Base-by-base conservation (phyloP, 1,140 invertebrate genomes). In the Caenorhabditis inopinata region DNA sequence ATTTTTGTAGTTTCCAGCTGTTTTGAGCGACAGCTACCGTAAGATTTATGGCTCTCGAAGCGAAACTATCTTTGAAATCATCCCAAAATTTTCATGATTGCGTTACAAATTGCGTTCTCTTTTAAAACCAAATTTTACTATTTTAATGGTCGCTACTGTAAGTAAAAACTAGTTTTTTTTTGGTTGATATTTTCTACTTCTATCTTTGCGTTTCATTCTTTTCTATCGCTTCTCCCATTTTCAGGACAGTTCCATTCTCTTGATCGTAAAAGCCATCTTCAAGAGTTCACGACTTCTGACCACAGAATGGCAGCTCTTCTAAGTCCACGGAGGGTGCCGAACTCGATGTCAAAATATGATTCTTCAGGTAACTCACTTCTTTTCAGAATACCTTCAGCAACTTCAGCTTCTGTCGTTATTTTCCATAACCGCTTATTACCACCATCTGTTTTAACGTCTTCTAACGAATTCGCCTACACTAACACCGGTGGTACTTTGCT, bases 261-360 rank as follows among this genome's bases (percentile, higher is more conserved):
- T 25, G 75, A 89, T 86, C 73, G 88, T 85, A 74, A 79, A 80
- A 48, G 79, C 76, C 85, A 83, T 25, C 53, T 78, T 25, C 32
- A 51, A 45, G 76, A 78, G 51, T 78, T 78, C 51, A 58, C 49
- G 23, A 38, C 58, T 9, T 9, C 58, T 1, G 32, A 53, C n/a
- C 47, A 42, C 47, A 16, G 76, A 42, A 38, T 78, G 76, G 76
- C 76, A 21, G 76, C 76, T 29, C 29, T 78, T 1, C n/a, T 78
- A 18, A 45, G 35, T 27, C 76, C 76, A 0, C 21, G 76, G 42
- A 14, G 76, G 5, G 76, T 78, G 29, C 76, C 76, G 0, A 68
- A 68, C 32, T 68, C 58, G 4, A 68, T 68, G 58, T 68, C 58
- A 9, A 68, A 68, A 68, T 68, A 68, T 21, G 58, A 68, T 68